Conservation (phyloP, 2,888 invertebrate species). For the Acanthacorydalis orientalis region DNA sequence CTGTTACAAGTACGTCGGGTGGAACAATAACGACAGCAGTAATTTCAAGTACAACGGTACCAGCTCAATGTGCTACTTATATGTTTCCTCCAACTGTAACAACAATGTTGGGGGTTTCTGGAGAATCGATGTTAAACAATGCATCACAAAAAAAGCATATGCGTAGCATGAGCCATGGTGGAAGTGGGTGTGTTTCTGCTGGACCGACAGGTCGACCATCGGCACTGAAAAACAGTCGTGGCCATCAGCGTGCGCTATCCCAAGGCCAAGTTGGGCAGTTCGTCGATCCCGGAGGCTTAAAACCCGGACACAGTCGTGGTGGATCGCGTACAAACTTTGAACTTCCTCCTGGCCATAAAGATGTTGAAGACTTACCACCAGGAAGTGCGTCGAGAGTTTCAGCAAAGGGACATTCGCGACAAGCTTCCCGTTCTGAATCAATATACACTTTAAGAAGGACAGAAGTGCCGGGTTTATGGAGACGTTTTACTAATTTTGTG, state of each 20-base stretch:
- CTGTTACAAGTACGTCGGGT: too few relatives aligned
- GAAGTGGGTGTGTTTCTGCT: slow-evolving; percentile 25
- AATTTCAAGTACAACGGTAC: not conserved
- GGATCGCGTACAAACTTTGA: slow-evolving; percentile 82
- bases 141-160: slow-evolving; percentile 39
- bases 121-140: not conserved
- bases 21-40: too few relatives aligned
- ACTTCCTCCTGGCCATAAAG: slow-evolving; percentile 71
- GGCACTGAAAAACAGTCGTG: slow-evolving; percentile 52
- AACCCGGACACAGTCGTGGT: slow-evolving; percentile 60
- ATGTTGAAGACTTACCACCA: slow-evolving; percentile 25
- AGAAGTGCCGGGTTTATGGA: slow-evolving; percentile 55
- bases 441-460: slow-evolving; percentile 72
- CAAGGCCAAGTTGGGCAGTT: slow-evolving; percentile 67
- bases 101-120: not conserved
- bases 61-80: slow-evolving; percentile 9
- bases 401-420: slow-evolving; percentile 60
- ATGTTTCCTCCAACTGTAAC: slow-evolving; percentile 8
- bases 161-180: slow-evolving; percentile 75
- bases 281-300: slow-evolving; percentile 23
- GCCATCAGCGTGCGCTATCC: slow-evolving; percentile 69
- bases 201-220: slow-evolving; percentile 38
- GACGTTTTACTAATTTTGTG: slow-evolving; percentile 42
- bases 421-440: slow-evolving; percentile 76
- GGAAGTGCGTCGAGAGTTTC: slow-evolving; percentile 32